Conservation (phyloP, 2,113 vertebrate genomes). For the Muntiacus reevesi region DNA sequence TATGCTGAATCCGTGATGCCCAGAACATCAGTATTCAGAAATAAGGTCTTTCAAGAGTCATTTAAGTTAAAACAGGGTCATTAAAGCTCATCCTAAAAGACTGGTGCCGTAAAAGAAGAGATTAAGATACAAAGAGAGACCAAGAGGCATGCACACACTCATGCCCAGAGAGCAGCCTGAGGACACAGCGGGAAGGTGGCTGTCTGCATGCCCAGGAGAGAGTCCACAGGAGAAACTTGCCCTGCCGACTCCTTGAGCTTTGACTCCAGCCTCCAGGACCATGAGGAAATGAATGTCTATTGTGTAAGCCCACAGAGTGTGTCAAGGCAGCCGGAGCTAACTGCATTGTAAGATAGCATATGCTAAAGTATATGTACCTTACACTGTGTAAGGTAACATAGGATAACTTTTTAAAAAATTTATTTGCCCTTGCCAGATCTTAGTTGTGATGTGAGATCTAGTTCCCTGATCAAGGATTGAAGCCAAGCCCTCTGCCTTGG, state of each 20-base stretch:
- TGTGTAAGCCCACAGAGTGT: not conserved
- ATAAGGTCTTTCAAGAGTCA: not conserved
- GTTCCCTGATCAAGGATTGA: not conserved
- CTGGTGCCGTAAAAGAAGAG: not conserved
- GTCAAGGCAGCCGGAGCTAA: not conserved
- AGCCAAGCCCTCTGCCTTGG: not conserved
- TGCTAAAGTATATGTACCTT: not conserved
- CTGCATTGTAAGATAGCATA: not conserved
- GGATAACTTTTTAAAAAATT: not conserved
- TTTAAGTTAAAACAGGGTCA: not conserved
- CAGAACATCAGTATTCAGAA: not conserved
- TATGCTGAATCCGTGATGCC: not conserved
- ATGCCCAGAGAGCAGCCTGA: rapidly evolving
- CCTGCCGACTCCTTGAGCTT: not conserved
- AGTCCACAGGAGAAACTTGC: not conserved
- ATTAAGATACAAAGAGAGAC: not conserved
- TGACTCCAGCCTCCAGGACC: not conserved
- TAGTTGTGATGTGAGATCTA: not conserved
- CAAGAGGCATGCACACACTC: not conserved
- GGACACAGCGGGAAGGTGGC: rapidly evolving
- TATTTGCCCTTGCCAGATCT: not conserved
- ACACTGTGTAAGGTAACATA: not conserved
- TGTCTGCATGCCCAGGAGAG: no score
- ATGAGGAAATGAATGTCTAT: not conserved
- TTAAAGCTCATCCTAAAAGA: not conserved